Percentiles rank a stretch among this genome's conserved stretches.
phyloP scores from a whole-genome alignment of 2,113 vertebrate genomes.

The Colistium nudipinnis region DNA sequence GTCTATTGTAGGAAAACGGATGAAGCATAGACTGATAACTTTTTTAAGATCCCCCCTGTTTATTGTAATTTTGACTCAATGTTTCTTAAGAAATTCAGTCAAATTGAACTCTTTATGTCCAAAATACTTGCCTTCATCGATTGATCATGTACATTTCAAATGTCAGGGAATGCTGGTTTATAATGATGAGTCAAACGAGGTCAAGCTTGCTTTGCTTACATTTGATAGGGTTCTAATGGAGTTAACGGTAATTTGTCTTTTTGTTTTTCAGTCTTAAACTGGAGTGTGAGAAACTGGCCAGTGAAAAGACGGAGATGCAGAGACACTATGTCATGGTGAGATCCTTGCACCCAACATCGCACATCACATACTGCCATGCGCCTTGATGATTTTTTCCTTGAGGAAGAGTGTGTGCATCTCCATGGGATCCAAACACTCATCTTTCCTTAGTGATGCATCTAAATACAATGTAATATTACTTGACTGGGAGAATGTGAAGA shows the following conservation, averaged over 20 bases:
- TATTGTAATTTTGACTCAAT: neutral
- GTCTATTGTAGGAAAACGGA: conserved; percentile 15
- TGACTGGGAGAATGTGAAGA: neutral
- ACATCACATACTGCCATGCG: conserved; percentile 1
- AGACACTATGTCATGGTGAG: conserved; percentile 98
- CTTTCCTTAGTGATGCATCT: neutral
- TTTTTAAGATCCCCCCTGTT: conserved; percentile 3
- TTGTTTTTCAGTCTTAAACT: conserved; percentile 89
- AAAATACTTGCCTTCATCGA: no score
- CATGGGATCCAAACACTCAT: conserved; percentile 4
- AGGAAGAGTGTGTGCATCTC: conserved; percentile 18
- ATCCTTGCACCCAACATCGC: conserved; percentile 16
- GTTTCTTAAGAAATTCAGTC: neutral
- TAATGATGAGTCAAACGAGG: no score
- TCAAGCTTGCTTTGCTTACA: neutral
- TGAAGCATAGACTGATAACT: neutral
- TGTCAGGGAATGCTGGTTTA: neutral
- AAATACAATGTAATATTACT: conserved; percentile 1
- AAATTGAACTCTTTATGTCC: neutral
- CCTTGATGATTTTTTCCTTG: conserved; percentile 14
- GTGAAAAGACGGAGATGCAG: conserved; percentile 98
- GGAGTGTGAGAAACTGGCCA: conserved; percentile 98
- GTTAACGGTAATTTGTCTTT: conserved; percentile 15
- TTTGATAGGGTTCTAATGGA: neutral
- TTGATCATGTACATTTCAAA: neutral